Evolutionary conservation across 1,140 invertebrate species (phyloP).

Genomic region (Lethocerus indicus): DNA sequence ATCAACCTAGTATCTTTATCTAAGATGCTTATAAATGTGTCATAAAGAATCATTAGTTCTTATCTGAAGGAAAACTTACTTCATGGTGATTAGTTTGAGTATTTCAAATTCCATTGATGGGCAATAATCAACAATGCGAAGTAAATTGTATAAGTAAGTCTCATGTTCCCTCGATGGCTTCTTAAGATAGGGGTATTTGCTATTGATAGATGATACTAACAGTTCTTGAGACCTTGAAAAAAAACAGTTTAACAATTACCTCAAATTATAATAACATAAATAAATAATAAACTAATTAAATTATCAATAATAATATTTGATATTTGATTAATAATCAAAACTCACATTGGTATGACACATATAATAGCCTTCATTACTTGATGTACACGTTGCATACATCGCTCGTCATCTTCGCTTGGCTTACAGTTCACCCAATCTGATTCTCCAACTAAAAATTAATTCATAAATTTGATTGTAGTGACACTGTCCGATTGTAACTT

Average conservation of each 20-base stretch:
- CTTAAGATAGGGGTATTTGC: conserved; percentile 46
- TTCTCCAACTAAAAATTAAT: conserved; percentile 19
- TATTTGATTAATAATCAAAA: conserved; percentile 16
- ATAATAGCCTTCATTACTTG: conserved; percentile 32
- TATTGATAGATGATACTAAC: conserved; percentile 29
- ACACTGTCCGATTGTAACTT: conserved; percentile 3
- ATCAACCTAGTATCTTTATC: too few relatives aligned
- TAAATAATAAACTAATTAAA: neutral
- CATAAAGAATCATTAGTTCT: too few relatives aligned
- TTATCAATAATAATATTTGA: conserved; percentile 11
- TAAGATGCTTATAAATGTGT: too few relatives aligned
- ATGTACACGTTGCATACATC: conserved; percentile 34
- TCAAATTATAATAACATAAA: conserved; percentile 1
- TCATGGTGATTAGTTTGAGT: conserved; percentile 44
- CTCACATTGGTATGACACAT: conserved; percentile 43
- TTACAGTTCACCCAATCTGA: conserved; percentile 27
- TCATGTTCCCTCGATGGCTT: conserved; percentile 23
- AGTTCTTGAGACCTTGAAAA: conserved; percentile 33
- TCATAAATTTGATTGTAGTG: conserved; percentile 11
- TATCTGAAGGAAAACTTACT: too few relatives aligned
- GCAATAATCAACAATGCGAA: conserved; percentile 40
- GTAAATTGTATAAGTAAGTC: conserved; percentile 16
- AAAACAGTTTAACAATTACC: conserved; percentile 18
- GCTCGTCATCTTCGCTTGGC: conserved; percentile 25
- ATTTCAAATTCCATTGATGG: conserved; percentile 37